These are phyloP conservation scores for Crioceris asparagi DNA, from an alignment of 2,888 invertebrate species.

Conservation along the genomic window DNA sequence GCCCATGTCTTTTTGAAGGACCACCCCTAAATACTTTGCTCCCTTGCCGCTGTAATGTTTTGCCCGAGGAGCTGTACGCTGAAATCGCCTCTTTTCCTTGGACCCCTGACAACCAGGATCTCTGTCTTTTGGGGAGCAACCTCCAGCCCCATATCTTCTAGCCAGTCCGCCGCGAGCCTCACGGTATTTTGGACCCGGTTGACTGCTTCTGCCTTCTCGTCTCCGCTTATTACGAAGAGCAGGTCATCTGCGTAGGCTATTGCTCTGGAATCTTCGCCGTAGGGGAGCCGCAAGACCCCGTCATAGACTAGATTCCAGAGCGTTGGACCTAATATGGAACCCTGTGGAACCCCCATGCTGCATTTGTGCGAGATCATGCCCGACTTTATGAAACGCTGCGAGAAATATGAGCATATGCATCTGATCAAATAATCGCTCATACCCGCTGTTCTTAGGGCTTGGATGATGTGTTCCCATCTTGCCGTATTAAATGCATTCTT, in stretches of 20 bases:
- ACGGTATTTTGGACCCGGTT: not conserved
- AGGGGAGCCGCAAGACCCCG: conserved; percentile 5
- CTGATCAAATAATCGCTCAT: too few species aligned
- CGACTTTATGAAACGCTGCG: too few species aligned
- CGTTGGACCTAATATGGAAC: conserved; percentile 11
- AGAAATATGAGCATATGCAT: too few species aligned
- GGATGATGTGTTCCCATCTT: too few species aligned
- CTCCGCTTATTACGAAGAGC: conserved; percentile 3
- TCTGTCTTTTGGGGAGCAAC: not conserved
- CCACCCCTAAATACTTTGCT: not conserved
- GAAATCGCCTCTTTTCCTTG: not conserved
- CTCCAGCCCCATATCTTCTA: not conserved
- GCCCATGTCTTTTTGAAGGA: not conserved
- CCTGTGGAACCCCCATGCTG: conserved; percentile 13
- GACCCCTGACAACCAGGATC: not conserved
- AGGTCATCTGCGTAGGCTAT: conserved; percentile 15
- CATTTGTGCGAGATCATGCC: too few species aligned
- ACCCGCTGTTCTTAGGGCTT: too few species aligned
- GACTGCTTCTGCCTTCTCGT: conserved; percentile 1
- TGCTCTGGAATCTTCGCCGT: not conserved
- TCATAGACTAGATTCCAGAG: conserved; percentile 15
- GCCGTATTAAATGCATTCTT: too few species aligned
- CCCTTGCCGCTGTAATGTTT: not conserved
- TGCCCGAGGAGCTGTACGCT: too few species aligned
- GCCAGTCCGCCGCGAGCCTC: not conserved